phyloP scores from a whole-genome alignment of 1,140 invertebrate species.

The Whitmania pigra region DNA sequence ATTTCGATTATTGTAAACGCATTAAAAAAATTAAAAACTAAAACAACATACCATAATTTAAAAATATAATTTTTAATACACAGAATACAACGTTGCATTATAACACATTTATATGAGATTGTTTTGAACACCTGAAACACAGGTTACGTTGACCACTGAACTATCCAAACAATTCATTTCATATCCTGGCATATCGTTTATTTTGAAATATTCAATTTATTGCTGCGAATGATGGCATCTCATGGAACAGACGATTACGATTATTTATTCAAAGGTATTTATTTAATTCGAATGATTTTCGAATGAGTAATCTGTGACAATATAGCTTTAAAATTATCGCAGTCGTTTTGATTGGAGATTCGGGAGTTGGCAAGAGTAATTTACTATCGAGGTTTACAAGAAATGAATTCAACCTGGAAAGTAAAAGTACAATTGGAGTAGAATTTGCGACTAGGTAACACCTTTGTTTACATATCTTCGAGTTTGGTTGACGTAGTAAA shows the following conservation, averaged over 20 bases:
- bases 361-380: slow-evolving; percentile 98
- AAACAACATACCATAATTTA: no score
- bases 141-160: no score
- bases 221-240: not conserved
- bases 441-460: slow-evolving; percentile 78
- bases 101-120: no score
- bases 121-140: no score
- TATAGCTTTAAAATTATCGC: no score
- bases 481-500: not conserved
- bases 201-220: no score
- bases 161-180: no score
- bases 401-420: slow-evolving; percentile 99
- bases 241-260: slow-evolving; percentile 2
- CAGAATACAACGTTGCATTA: no score
- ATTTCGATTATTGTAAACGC: no score
- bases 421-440: slow-evolving; percentile 98
- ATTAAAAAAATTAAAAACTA: no score
- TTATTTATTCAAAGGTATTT: slow-evolving; percentile 4
- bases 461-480: not conserved
- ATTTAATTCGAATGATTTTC: not conserved
- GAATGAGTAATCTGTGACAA: not conserved
- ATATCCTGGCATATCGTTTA: no score
- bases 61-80: no score
- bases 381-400: slow-evolving; percentile 94
- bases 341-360: slow-evolving; percentile 99